Percentiles rank a stretch among this genome's conserved stretches.
phyloP scores from a whole-genome alignment of 2,113 vertebrate species.

The Ciconia boyciana region DNA sequence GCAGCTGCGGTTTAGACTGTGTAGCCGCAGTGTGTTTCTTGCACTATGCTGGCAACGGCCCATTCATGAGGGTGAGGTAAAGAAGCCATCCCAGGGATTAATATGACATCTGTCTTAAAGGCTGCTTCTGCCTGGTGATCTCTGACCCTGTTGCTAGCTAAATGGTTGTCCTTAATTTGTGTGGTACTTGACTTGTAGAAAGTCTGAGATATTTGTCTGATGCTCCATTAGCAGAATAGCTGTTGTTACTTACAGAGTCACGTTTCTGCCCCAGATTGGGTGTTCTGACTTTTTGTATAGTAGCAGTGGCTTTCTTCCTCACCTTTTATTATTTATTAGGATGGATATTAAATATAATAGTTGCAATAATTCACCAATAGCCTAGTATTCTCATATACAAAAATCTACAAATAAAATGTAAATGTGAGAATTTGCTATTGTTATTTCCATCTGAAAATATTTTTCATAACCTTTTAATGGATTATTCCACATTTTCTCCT shows the following conservation, averaged over 20 bases:
- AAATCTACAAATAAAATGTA: neutral
- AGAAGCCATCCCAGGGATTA: neutral
- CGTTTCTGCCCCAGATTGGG: accelerated
- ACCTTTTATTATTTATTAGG: neutral
- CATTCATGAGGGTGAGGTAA: neutral
- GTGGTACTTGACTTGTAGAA: neutral
- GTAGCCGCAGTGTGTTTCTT: neutral
- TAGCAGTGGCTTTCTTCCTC: neutral
- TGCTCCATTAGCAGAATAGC: accelerated
- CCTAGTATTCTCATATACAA: neutral
- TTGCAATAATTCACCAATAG: neutral
- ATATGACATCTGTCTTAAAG: neutral
- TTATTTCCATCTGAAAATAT: neutral
- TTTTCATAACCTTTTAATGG: neutral
- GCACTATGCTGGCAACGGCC: too few relatives aligned
- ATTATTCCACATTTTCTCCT: neutral
- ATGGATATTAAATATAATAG: neutral
- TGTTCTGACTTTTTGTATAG: neutral
- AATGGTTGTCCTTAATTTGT: neutral
- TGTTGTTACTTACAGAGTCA: neutral
- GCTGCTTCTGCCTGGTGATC: neutral
- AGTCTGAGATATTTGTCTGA: neutral
- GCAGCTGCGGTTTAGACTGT: accelerated
- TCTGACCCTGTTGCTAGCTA: neutral
- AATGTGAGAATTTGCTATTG: neutral